Percentiles rank a stretch among this genome's conserved stretches.
These are phyloP conservation scores for Tetanocera ferruginea DNA, from an alignment of 2,888 invertebrate genomes.

Conservation along the genomic window DNA sequence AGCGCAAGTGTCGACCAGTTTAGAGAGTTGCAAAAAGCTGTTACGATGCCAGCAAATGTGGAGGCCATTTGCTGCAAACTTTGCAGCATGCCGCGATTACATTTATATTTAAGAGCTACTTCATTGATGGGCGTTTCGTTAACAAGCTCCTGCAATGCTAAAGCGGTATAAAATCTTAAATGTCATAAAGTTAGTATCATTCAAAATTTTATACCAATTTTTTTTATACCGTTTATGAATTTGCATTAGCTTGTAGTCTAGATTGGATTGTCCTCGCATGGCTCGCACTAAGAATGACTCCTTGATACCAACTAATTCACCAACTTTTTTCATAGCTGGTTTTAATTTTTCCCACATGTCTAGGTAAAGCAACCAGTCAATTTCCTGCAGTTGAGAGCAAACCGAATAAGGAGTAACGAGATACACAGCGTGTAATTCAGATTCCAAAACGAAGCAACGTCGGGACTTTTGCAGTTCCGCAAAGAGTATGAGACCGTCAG, in stretches of 20 bases:
- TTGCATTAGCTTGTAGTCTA: conserved; percentile 73
- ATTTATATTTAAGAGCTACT: conserved; percentile 88
- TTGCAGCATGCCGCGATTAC: conserved; percentile 91
- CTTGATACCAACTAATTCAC: conserved; percentile 88
- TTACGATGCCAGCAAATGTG: conserved; percentile 97
- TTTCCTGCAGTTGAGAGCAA: conserved; percentile 79
- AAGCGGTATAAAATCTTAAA: conserved; percentile 85
- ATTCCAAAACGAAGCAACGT: conserved; percentile 91
- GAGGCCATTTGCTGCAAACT: conserved; percentile 94
- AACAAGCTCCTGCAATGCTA: conserved; percentile 93
- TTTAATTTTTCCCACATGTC: conserved; percentile 87
- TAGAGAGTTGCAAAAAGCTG: conserved; percentile 92
- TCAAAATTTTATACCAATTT: too few species aligned
- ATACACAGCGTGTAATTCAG: conserved; percentile 95
- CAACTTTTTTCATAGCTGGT: conserved; percentile 86
- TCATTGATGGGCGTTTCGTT: conserved; percentile 86
- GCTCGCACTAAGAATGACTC: conserved; percentile 88
- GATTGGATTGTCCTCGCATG: conserved; percentile 77
- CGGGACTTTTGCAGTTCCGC: conserved; percentile 91
- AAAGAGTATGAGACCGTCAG: conserved; percentile 90
- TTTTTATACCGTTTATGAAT: conserved; percentile 76
- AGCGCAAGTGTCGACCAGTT: conserved; percentile 94
- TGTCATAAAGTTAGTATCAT: neutral
- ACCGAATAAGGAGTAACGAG: conserved; percentile 94
- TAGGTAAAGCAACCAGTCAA: conserved; percentile 86